Conservation (phyloP, 1,140 invertebrate genomes). For the Sarcophaga bullata region DNA sequence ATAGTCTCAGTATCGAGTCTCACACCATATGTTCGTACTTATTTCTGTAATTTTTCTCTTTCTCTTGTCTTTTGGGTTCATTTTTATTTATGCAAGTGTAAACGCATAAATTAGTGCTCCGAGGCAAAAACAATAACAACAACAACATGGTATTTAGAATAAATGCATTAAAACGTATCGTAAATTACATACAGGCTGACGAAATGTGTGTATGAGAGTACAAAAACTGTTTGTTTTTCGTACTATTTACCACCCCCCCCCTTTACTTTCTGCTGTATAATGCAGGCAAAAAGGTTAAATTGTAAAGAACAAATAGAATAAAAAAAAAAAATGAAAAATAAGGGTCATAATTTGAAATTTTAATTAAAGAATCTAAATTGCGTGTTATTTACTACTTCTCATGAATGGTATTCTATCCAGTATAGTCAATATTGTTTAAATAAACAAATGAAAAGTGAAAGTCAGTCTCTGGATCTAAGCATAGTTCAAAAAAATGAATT, state of each 20-base stretch:
- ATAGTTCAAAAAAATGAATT: no score
- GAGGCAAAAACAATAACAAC: not conserved
- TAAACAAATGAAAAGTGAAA: no score
- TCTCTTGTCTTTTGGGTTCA: not conserved
- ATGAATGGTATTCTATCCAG: not conserved
- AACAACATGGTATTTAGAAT: not conserved
- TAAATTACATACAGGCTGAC: not conserved
- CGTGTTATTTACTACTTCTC: not conserved
- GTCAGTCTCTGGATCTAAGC: no score
- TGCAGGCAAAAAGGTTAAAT: not conserved
- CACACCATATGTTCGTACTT: no score
- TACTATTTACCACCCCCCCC: no score
- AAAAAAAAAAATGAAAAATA: not conserved
- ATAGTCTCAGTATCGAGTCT: no score
- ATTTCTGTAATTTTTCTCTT: no score
- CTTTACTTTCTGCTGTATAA: no score
- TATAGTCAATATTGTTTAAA: no score
- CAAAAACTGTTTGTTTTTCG: no score
- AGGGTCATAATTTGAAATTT: constrained; percentile 1
- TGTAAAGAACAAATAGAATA: not conserved
- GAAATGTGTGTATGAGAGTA: not conserved
- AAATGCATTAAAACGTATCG: not conserved
- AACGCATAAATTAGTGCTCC: constrained; percentile 7
- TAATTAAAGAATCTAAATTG: not conserved
- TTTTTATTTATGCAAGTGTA: constrained; percentile 16